Evolutionary conservation across 2,888 invertebrate genomes (phyloP), one percentile per base, ranked within the genome.

Genomic region (Luperina testacea): DNA sequence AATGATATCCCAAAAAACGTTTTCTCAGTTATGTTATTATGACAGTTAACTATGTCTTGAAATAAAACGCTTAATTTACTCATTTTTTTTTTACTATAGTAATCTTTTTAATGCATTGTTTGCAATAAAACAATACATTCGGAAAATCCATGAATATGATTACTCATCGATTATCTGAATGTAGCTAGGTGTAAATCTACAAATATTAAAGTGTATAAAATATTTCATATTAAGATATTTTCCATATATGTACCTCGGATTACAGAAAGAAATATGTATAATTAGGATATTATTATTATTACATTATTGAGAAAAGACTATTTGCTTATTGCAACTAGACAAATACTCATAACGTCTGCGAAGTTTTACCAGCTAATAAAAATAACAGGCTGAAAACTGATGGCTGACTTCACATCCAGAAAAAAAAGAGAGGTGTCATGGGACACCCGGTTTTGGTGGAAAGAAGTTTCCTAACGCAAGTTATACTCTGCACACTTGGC

Each of bases 21-120:
- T 75, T 24, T 20, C 27, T 2, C 7, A 17, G 9, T 24, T 6
- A 38, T 38, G 38, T 32, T 17, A 48, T 32, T 17, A 48, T 48
- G 8, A 45, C 6, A 32, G 17, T 4, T 9, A 48, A 2, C 32
- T 45, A 1, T 65, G 57, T 38, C 57, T 48, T 42, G 17, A 65
- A 79, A 67, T 79, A 75, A 79, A 79, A 79, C 72, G 79, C 82
- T 70, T 70, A 70, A 24, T 38, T 70, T 32, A 32, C 15, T 32
- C 32, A 0, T 24, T 24, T 27, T 48, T 27, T 48, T 69, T 51
- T 51, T 32, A 69, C 15, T 24, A 51, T 69, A 32, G 27, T 32
- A 75, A 61, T 75, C 20, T 48, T 75, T 59, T 32, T 20, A 15
- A 61, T 61, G n/a, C 20, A 51, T 7, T 59, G 61, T 27, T 51